Evolutionary conservation across 1,140 invertebrate species (phyloP).

Genomic region (Drosophila cardini): DNA sequence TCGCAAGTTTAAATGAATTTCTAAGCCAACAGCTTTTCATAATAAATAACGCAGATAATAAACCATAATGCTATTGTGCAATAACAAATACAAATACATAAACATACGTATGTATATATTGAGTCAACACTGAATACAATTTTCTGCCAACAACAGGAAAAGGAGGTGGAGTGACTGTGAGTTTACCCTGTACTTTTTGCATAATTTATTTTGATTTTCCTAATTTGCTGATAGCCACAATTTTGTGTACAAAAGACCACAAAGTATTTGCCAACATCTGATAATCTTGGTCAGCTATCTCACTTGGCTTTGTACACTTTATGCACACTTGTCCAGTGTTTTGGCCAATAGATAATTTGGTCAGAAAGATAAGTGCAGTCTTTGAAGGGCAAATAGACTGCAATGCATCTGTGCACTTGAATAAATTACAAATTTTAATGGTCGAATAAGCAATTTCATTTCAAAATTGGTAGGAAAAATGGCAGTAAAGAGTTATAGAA

Average conservation of each 20-base stretch:
- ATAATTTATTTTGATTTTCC: slow-evolving; percentile 75
- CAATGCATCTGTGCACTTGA: slow-evolving; percentile 32
- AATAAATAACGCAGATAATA: slow-evolving; percentile 77
- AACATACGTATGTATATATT: slow-evolving; percentile 32
- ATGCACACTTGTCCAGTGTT: background rate
- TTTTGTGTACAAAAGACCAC: slow-evolving; percentile 56
- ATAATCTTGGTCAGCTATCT: slow-evolving; percentile 8
- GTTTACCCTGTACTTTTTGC: slow-evolving; percentile 50
- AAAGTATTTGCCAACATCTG: slow-evolving; percentile 48
- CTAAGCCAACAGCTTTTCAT: slow-evolving; percentile 78
- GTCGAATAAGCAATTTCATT: slow-evolving; percentile 62
- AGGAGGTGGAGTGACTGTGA: too few relatives aligned
- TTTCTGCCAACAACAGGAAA: slow-evolving; percentile 73
- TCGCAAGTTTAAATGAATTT: slow-evolving; percentile 76
- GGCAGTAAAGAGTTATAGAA: too few relatives aligned
- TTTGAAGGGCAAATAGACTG: slow-evolving; percentile 37
- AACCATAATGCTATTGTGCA: slow-evolving; percentile 72
- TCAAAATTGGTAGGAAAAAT: slow-evolving; percentile 18
- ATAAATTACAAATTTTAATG: slow-evolving; percentile 55
- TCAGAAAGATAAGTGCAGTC: slow-evolving; percentile 54
- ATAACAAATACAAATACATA: slow-evolving; percentile 47
- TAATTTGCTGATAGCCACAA: slow-evolving; percentile 58
- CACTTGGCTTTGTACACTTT: background rate
- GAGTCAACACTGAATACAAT: slow-evolving; percentile 35
- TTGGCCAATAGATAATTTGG: slow-evolving; percentile 54